These are phyloP conservation scores for Heliconius congener DNA, from an alignment of 1,140 invertebrate species.

Conservation along the genomic window DNA sequence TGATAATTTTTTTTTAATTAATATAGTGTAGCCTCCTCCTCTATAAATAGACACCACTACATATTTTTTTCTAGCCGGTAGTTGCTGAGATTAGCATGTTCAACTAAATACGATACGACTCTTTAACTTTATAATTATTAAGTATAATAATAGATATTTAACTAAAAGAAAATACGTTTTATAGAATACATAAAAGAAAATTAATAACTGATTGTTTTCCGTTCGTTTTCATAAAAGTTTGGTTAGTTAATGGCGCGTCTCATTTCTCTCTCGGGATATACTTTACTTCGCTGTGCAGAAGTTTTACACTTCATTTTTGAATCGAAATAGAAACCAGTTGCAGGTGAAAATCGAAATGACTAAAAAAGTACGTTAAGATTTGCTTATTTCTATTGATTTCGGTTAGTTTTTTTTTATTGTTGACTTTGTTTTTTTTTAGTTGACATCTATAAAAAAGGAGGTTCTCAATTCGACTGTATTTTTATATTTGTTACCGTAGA, in stretches of 20 bases:
- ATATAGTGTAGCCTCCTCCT: too few relatives aligned
- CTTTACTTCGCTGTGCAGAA: background rate
- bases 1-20: too few relatives aligned
- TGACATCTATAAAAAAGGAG: too few relatives aligned
- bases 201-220: background rate
- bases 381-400: background rate
- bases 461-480: too few relatives aligned
- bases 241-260: conserved; percentile 1
- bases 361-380: background rate
- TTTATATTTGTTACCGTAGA: too few relatives aligned
- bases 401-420: background rate
- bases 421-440: too few relatives aligned
- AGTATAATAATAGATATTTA: background rate
- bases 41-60: too few relatives aligned
- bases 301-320: background rate
- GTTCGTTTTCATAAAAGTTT: background rate
- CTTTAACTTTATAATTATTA: background rate
- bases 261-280: background rate
- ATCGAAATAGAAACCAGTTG: background rate
- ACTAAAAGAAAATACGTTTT: background rate
- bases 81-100: too few relatives aligned
- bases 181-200: background rate
- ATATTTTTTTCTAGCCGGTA: too few relatives aligned
- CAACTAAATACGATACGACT: too few relatives aligned
- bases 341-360: background rate